Percentiles rank a stretch among this genome's conserved stretches.
Conservation (phyloP, 2,888 invertebrate genomes). For the Trichogramma evanescens region DNA sequence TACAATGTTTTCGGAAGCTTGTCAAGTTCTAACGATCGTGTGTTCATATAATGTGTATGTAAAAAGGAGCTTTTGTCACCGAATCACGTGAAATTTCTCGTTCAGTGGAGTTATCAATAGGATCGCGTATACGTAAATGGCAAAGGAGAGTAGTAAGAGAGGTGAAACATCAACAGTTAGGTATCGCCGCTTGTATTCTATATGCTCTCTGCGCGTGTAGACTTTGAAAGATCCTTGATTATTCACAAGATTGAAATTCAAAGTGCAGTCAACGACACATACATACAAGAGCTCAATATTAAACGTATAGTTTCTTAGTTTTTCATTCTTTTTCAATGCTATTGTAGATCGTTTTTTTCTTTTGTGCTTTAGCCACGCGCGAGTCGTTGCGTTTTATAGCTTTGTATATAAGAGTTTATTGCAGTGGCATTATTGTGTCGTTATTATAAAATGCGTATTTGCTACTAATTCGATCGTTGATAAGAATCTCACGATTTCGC, state of each 20-base stretch:
- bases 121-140: background rate
- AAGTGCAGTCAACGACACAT: conserved; percentile 39
- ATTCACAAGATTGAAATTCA: conserved; percentile 44
- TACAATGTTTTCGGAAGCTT: background rate
- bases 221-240: conserved; percentile 29
- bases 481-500: no score
- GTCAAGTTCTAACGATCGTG: background rate
- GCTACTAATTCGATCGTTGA: no score
- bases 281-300: conserved; percentile 19
- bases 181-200: no score
- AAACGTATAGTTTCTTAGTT: no score
- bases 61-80: background rate
- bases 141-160: conserved; percentile 1
- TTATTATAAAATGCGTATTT: no score
- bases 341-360: no score
- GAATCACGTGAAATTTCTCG: conserved; percentile 10
- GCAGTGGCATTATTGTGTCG: no score
- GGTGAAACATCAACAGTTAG: conserved; percentile 7
- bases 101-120: conserved; percentile 13
- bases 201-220: conserved; percentile 2
- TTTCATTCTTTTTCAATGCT: no score
- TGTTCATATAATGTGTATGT: background rate
- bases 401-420: no score
- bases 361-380: no score
- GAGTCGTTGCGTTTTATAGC: no score